Base-by-base conservation (phyloP, 2,113 vertebrate genomes). In the Microcebus ravelobensis region DNA sequence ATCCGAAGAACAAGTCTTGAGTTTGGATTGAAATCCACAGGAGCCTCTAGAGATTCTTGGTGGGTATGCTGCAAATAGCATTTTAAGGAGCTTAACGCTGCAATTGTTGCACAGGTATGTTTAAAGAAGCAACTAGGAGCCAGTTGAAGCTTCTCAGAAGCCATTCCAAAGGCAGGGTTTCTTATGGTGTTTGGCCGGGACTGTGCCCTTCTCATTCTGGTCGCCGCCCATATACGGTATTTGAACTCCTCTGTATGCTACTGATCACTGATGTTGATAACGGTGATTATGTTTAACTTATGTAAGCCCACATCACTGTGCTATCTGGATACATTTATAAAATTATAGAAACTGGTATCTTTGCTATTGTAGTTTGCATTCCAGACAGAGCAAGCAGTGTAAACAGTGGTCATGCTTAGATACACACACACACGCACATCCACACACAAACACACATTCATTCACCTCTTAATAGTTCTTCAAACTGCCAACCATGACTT, bases 371-470 rank as follows among this genome's bases (percentile, higher is more conserved):
- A 29, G 48, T 34, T 95, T 45, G 6, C n/a, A 95, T 92, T 83
- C 93, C 91, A 86, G 59, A 90, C n/a, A 86, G 29, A 96, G 17
- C 73, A 87, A 67, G 68, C 52, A 87, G 25, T 92, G 29, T 89
- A 95, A 97, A 91, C 61, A 94, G 36, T 77, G 73, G 83, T 83
- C 63, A 63, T 63, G 74, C 63, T 86, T 82, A 59, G 57, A 76
- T n/a, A 91, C 39, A 59, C 59, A 90, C 79, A 70, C 23, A 25
- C 6, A 36, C n/a, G 14, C 5, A 8, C 55, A 17, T 25, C 39
- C 15, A 70, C 23, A 25, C 6, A 36, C n/a, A 27, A 4, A 8
- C 55, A 23, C 25, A 20, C 31, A 34, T 20, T 25, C 31, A 34
- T 20, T 25, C n/a, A 68, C 59, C 8, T 84, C 59, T 65, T 74